Base-by-base conservation (phyloP, 2,797 vertebrate species). In the Zenarchopterus dispar region DNA sequence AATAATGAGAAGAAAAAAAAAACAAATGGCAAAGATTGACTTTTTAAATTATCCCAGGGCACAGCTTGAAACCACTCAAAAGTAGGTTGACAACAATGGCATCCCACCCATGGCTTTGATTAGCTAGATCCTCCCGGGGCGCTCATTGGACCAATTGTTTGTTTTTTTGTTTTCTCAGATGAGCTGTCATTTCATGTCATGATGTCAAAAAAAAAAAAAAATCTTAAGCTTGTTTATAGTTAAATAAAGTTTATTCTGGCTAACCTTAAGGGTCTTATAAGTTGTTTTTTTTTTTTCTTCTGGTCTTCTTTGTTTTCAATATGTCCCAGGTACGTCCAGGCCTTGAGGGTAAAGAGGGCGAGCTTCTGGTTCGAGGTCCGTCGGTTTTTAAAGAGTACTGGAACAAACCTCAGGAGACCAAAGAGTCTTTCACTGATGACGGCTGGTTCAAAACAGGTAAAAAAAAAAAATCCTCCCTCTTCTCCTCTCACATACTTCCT, bases 361-460 rank as follows among this genome's bases (percentile, higher is more conserved):
- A 98, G 79, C 94, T 99, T 74, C 83, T 95, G 5, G 95, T 98
- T 62, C 93, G 83, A 52, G 97, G 97, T 1, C 88, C 94, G 0
- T 93, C 94, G 0, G 95, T 99, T 57, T 99, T 99, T 81, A 95
- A 84, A 0, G 92, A 97, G 67, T 99, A 99, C 90, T 98, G 96
- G 97, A 95, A 95, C 86, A 95, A 92, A 67, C 91, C 95, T 24
- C 86, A 87, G 31, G 96, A 96, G 48, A 99, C 96, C 0, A 79
- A 33, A 1, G 93, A 91, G 0, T 85, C 95, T 41, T 98, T 99
- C 82, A 96, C 95, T 0, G 59, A 89, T 0, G 95, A 96, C 0
- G 94, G 96, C 88, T 99, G 97, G 97, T 99, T 99, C 81, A 94
- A 89, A 88, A 99, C 97, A 88, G 97, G 97, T 98, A 80, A 57